phyloP scores from a whole-genome alignment of 92 coral and sea anemone species.

The Parazoanthus darwini region DNA sequence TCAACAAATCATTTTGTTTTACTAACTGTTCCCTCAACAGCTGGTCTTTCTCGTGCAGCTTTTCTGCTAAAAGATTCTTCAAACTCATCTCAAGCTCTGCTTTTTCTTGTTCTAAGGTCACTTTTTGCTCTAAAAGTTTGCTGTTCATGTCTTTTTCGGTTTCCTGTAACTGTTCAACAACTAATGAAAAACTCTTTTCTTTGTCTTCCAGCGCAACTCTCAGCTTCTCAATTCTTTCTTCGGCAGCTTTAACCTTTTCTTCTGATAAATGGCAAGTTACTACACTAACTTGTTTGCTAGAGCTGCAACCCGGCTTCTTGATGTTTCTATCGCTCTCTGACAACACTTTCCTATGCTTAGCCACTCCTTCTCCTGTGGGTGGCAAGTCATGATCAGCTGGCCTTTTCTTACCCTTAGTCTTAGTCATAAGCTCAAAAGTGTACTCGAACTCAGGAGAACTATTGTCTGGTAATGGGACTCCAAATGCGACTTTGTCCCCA shows the following conservation, averaged over 20 bases:
- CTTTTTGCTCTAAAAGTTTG: slow-evolving; percentile 80
- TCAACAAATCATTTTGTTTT: slow-evolving; percentile 78
- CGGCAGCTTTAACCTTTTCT: slow-evolving; percentile 71
- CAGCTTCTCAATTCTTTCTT: slow-evolving; percentile 76
- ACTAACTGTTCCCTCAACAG: slow-evolving; percentile 72
- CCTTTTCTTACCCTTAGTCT: slow-evolving; percentile 64
- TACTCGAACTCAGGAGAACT: slow-evolving; percentile 95
- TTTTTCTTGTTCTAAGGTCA: slow-evolving; percentile 76
- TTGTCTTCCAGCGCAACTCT: slow-evolving; percentile 71
- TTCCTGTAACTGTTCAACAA: slow-evolving; percentile 66
- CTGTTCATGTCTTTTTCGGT: slow-evolving; percentile 75
- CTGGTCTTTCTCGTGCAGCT: slow-evolving; percentile 75
- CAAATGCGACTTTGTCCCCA: slow-evolving; percentile 92
- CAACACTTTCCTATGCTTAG: slow-evolving; percentile 75
- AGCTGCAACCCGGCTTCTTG: slow-evolving; percentile 46
- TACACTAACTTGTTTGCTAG: slow-evolving; percentile 47
- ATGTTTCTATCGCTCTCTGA: slow-evolving; percentile 66
- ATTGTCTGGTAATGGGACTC: slow-evolving; percentile 80
- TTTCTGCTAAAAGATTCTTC: slow-evolving; percentile 69
- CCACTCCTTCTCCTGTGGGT: slow-evolving; percentile 53
- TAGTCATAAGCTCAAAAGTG: slow-evolving; percentile 72
- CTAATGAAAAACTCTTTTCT: slow-evolving; percentile 70
- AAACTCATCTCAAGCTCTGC: slow-evolving; percentile 70
- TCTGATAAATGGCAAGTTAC: slow-evolving; percentile 46
- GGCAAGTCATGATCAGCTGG: slow-evolving; percentile 57